phyloP scores from a whole-genome alignment of 2,888 invertebrate genomes.

The Tinea trinotella region DNA sequence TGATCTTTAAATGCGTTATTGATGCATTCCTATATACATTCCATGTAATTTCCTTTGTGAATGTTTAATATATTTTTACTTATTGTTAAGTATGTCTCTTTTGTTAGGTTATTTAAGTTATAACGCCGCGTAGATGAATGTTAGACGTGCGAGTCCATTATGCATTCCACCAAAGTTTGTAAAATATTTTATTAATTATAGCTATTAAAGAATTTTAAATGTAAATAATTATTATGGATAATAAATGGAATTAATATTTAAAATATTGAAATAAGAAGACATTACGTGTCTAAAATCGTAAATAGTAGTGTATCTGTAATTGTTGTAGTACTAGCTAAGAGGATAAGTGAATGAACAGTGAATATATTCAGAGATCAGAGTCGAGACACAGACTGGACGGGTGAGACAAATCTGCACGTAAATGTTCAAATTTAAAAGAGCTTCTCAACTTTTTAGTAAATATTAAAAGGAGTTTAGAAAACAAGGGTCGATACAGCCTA shows the following conservation, averaged over 20 bases:
- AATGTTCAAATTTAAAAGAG: slow-evolving; percentile 73
- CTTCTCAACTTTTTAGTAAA: slow-evolving; percentile 66
- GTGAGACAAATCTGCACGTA: slow-evolving; percentile 38
- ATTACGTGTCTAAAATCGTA: slow-evolving; percentile 65
- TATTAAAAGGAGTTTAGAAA: slow-evolving; percentile 59
- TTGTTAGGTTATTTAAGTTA: slow-evolving; percentile 12
- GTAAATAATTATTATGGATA: slow-evolving; percentile 66
- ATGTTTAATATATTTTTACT: slow-evolving; percentile 15
- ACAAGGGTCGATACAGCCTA: slow-evolving; percentile 55
- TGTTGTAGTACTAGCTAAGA: slow-evolving; percentile 58
- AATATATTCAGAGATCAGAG: slow-evolving; percentile 25
- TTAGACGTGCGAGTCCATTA: slow-evolving; percentile 55
- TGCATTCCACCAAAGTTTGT: slow-evolving; percentile 72
- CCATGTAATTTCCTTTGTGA: slow-evolving; percentile 24
- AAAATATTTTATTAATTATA: slow-evolving; percentile 69
- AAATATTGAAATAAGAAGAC: slow-evolving; percentile 56
- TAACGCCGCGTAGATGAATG: slow-evolving; percentile 43
- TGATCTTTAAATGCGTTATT: slow-evolving; percentile 5
- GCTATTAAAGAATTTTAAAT: slow-evolving; percentile 62
- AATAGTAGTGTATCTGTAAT: slow-evolving; percentile 69
- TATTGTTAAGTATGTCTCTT: slow-evolving; percentile 15
- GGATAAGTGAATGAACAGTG: slow-evolving; percentile 38
- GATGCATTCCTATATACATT: slow-evolving; percentile 26
- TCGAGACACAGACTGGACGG: neutral
- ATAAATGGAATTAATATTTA: slow-evolving; percentile 52